Evolutionary conservation across 2,113 vertebrate species (phyloP), one percentile per base, ranked within the genome.

Genomic region (Anthoscopus minutus): DNA sequence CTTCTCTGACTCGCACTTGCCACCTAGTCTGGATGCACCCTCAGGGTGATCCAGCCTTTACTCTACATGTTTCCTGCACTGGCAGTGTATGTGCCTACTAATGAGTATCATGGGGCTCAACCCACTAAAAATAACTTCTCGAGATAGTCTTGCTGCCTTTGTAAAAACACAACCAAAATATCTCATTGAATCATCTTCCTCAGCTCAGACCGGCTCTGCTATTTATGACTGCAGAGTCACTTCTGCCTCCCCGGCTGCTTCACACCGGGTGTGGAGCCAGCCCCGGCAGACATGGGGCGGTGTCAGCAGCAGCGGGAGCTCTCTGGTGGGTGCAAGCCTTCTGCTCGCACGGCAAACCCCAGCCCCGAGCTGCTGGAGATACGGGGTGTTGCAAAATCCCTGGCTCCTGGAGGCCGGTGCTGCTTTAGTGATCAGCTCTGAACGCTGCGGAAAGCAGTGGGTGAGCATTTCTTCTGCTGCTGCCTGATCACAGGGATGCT

Each of bases 121-220:
- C 80, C 61, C 37, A 50, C 91, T 86, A 89, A 96, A 93, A 97
- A 92, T 89, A 93, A 44, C 58, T 81, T 69, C 82, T 86, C 24
- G 1, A 56, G 84, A 93, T 92, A 93, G 53, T 33, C 84, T 93
- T 50, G 22, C 50, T 84, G 91, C 72, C 81, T 62, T 96, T 51
- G 2, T 76, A 88, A 96, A 95, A 89, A 95, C 42, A 56, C 13
- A 6, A 88, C 88, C 28, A 13, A 89, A 93, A 94, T 93, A 92
- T 79, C 78, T 89, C 86, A 37, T 79, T 82, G 92, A 90, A 73
- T 95, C 88, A 80, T 94, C 91, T 76, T 86, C 69, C 88, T 81
- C 77, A 33, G 73, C 84, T 86, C 48, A 71, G 51, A n/a, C 24
- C 0, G 4, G 70, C 79, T 82, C 66, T 60, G 72, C 92, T 96